These are phyloP conservation scores for Holothuria glaberrima DNA, from an alignment of 35 echinoderm and acorn worm species.

Conservation along the genomic window DNA sequence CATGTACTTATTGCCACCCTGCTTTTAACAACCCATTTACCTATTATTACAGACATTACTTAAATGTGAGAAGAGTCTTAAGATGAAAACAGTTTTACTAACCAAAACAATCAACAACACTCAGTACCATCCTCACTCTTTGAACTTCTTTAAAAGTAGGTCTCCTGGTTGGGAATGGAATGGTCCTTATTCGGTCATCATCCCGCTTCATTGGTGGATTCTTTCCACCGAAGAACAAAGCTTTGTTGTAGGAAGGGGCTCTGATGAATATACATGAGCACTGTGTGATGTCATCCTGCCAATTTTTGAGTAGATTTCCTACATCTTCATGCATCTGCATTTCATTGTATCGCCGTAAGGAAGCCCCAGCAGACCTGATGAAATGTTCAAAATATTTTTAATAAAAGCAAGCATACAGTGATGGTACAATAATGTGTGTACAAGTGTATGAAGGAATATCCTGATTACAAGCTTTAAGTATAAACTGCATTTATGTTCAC, in stretches of 20 bases:
- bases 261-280: constrained; percentile 86
- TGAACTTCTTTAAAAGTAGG: constrained; percentile 89
- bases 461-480: too few relatives aligned
- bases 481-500: too few relatives aligned
- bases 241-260: constrained; percentile 84
- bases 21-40: too few relatives aligned
- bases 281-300: constrained; percentile 65
- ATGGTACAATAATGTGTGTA: not conserved
- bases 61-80: too few relatives aligned
- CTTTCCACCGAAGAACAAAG: constrained; percentile 89
- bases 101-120: constrained; percentile 78
- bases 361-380: constrained; percentile 87
- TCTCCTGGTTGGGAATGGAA: constrained; percentile 87
- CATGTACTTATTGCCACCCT: too few relatives aligned
- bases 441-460: too few relatives aligned
- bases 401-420: not conserved
- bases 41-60: not conserved
- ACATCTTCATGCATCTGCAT: constrained; percentile 84
- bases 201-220: constrained; percentile 59
- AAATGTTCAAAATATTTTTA: too few relatives aligned
- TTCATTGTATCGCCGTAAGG: constrained; percentile 90
- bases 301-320: constrained; percentile 68
- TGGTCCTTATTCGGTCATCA: constrained; percentile 73
- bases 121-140: constrained; percentile 65
- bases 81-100: not conserved